Conservation (phyloP, 2,113 vertebrate species). For the Alexandromys fortis region DNA sequence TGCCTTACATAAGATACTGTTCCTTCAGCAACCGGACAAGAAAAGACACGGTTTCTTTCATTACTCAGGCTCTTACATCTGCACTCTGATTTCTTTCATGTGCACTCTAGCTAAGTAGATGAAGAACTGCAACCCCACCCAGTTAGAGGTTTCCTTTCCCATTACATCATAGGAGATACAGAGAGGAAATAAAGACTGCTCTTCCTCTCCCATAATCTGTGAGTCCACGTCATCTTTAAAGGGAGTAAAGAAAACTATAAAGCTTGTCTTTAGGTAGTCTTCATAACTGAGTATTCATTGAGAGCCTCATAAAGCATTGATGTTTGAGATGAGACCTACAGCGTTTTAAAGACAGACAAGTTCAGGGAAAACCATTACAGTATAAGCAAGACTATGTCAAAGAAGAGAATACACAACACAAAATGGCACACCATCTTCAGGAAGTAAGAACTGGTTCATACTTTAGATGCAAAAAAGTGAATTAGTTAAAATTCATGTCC, state of each 20-base stretch:
- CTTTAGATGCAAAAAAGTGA: not conserved
- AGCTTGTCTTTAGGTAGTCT: not conserved
- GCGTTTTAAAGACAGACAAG: not conserved
- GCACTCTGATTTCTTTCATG: not conserved
- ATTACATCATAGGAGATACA: not conserved
- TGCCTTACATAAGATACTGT: not conserved
- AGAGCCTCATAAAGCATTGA: not conserved
- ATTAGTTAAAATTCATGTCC: not conserved
- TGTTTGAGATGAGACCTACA: slow-evolving; percentile 11
- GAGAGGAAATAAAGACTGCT: not conserved
- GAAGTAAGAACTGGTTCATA: not conserved
- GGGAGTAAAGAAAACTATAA: not conserved
- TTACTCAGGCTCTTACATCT: not conserved
- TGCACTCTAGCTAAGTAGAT: not conserved
- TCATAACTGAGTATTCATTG: not conserved
- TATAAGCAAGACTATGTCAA: not conserved
- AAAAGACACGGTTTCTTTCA: not conserved
- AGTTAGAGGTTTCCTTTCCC: not conserved
- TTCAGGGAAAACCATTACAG: not conserved
- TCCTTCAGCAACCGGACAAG: not conserved
- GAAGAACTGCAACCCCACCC: not conserved
- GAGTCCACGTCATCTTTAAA: not conserved
- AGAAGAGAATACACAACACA: not conserved
- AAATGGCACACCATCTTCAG: not conserved
- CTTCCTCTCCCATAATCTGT: not conserved